Base-by-base conservation (phyloP, 1,140 invertebrate species). In the Dolichoris vasculosae region DNA sequence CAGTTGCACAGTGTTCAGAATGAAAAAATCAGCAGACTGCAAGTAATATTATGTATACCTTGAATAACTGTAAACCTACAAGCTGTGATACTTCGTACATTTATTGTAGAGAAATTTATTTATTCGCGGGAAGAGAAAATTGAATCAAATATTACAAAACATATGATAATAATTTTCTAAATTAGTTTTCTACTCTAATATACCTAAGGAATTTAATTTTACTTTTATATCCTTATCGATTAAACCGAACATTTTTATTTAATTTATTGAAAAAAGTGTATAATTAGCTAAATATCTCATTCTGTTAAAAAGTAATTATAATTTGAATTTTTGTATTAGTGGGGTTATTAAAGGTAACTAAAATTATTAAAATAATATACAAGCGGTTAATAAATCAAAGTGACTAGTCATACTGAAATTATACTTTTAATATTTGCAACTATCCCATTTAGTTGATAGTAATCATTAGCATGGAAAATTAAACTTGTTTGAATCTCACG, bases 401-500 rank as follows among this genome's bases (percentile, higher is more conserved):
- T 73, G 69, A 43, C 69, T 73, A n/a, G 67, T 69, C 32, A 73
- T 73, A 73, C n/a, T 73, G 40, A 43, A 73, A 73, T 43, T n/a
- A n/a, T 17, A n/a, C 20, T 40, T 43, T 32, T 73, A 73, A 43
- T 13, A 43, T 73, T 73, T 8, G 20, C 38, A 73, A n/a, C 38
- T 4, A 73, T 26, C 43, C 23, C 6, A 26, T 26, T 43, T 2
- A 35, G 17, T 73, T 3, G 69, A 71, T 71, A 40, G 32, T 32
- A 23, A n/a, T 73, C 40, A 43, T 43, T 38, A 7, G n/a, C 8
- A 43, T 43, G 40, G 38, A 43, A 73, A 73, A 43, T 73, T 9
- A 11, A 43, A 26, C 9, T n/a, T n/a, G 11, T 71, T 40, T 71
- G 6, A 38, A 6, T 71, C 13, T 71, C 35, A 23, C 4, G n/a